These are phyloP conservation scores for Fregata magnificens DNA, from an alignment of 2,113 vertebrate species.

Conservation along the genomic window DNA sequence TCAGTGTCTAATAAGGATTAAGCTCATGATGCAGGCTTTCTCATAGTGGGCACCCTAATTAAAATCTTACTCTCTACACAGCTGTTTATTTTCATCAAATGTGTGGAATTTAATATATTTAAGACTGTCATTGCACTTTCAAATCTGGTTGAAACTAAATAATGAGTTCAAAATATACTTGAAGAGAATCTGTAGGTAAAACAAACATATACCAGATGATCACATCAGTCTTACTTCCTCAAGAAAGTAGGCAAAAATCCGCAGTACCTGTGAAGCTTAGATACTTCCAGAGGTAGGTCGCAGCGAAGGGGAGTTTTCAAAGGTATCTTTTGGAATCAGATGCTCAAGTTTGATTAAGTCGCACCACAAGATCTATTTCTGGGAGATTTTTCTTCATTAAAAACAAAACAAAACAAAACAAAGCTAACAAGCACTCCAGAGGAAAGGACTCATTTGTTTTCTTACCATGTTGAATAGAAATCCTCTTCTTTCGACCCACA, in stretches of 20 bases:
- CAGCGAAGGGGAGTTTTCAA: not conserved
- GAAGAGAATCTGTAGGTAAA: not conserved
- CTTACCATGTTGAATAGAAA: not conserved
- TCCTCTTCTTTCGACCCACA: not conserved
- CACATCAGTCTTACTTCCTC: not conserved
- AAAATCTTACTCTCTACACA: slow-evolving; percentile 3
- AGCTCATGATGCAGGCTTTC: not conserved
- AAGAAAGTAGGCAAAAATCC: not conserved
- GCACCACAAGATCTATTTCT: not conserved
- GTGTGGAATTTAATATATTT: not conserved
- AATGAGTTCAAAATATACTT: not conserved
- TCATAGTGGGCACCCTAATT: slow-evolving; percentile 26
- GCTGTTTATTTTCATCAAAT: slow-evolving; percentile 12
- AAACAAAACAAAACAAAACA: slow-evolving; percentile 2
- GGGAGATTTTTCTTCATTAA: slow-evolving; percentile 43
- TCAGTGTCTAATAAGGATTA: slow-evolving; percentile 31
- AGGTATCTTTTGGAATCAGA: not conserved
- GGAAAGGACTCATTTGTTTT: slow-evolving; percentile 21
- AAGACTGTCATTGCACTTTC: not conserved
- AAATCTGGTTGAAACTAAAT: not conserved
- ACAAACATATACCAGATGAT: not conserved
- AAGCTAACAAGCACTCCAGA: slow-evolving; percentile 16
- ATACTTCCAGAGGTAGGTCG: not conserved
- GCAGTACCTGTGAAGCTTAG: not conserved
- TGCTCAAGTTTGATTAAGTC: not conserved